Percentiles rank a stretch among this genome's conserved stretches.
Evolutionary conservation across 2,113 vertebrate species (phyloP).

Genomic region (Sakesphorus luctuosus): DNA sequence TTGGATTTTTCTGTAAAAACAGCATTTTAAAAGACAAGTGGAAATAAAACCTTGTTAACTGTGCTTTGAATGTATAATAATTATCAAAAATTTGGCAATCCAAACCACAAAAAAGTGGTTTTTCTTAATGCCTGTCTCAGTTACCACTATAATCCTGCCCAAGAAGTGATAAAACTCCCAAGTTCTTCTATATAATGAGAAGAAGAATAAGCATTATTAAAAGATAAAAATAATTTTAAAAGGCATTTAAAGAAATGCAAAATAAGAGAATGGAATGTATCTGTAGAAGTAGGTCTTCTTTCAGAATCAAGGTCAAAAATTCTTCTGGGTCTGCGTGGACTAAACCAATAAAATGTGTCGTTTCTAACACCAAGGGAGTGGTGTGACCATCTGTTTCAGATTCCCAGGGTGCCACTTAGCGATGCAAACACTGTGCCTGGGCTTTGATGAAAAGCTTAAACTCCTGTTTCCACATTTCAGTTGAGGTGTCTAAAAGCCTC

Average conservation of each 20-base stretch:
- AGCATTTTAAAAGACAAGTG: not conserved
- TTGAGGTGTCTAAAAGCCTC: not conserved
- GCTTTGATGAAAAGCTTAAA: not conserved
- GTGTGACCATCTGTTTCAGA: not conserved
- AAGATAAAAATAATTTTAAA: accelerated
- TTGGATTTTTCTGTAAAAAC: not conserved
- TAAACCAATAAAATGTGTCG: not conserved
- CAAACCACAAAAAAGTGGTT: not conserved
- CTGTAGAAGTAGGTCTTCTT: not conserved
- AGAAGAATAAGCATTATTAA: not conserved
- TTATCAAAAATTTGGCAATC: not conserved
- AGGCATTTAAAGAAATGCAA: not conserved
- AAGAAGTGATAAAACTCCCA: not conserved
- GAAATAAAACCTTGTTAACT: not conserved
- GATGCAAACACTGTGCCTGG: not conserved
- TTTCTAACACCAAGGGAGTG: not conserved
- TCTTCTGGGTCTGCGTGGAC: not conserved
- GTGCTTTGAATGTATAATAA: not conserved
- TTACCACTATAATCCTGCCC: not conserved
- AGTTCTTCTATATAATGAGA: not conserved
- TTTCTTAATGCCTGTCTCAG: not conserved
- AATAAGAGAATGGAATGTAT: not conserved
- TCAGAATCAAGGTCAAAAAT: not conserved
- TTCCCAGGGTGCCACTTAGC: not conserved
- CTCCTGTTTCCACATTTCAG: not conserved